These are phyloP conservation scores for Pocillopora grandis DNA, from an alignment of 92 coral and sea anemone genomes.

Conservation along the genomic window DNA sequence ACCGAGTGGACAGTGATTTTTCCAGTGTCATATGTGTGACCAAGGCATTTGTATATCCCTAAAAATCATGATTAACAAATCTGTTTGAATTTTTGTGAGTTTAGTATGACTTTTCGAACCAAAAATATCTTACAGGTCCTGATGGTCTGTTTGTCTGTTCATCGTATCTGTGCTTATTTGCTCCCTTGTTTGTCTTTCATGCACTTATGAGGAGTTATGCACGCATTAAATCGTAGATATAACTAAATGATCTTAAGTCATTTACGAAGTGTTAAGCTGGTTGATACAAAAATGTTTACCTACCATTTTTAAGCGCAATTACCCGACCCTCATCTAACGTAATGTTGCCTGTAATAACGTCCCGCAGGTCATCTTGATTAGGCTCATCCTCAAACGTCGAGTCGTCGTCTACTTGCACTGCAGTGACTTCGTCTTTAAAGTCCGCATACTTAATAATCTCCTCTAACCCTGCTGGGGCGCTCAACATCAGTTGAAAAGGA, in stretches of 20 bases:
- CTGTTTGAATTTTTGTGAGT: no score
- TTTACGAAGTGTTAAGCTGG: no score
- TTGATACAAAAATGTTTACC: neutral
- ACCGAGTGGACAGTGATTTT: constrained; percentile 14
- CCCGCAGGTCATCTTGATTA: constrained; percentile 31
- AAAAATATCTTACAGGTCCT: no score
- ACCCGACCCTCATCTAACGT: constrained; percentile 23
- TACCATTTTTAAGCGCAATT: constrained; percentile 16
- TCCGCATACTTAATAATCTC: constrained; percentile 66
- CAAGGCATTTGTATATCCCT: constrained; percentile 39
- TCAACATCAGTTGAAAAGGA: constrained; percentile 41
- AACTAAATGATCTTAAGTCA: no score
- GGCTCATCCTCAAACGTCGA: constrained; percentile 60
- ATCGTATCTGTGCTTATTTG: no score
- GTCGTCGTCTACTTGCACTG: constrained; percentile 43
- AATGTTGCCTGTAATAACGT: constrained; percentile 32
- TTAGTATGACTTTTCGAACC: no score
- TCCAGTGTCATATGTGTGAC: constrained; percentile 33
- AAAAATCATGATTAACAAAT: neutral
- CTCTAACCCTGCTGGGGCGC: constrained; percentile 51
- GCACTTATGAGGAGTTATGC: no score
- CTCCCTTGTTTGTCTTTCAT: no score
- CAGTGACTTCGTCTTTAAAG: constrained; percentile 32
- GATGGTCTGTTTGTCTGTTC: no score
- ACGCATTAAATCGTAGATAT: no score